These are phyloP conservation scores for Potamarius usumacintae DNA, from an alignment of 2,113 vertebrate species.

Conservation along the genomic window DNA sequence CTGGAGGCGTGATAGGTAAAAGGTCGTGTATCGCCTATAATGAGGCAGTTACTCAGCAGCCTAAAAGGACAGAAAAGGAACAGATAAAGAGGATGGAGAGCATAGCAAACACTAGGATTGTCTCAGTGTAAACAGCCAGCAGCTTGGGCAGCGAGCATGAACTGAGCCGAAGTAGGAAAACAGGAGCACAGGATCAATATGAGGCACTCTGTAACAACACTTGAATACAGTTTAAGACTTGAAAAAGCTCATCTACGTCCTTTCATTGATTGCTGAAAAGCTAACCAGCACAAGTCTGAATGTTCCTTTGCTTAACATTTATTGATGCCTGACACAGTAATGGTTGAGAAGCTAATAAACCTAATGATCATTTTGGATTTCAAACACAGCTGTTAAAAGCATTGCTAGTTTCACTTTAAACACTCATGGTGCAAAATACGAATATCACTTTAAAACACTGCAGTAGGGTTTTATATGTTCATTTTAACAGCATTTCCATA, in stretches of 20 bases:
- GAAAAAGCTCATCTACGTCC: conserved; percentile 31
- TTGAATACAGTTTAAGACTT: conserved; percentile 33
- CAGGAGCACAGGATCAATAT: conserved; percentile 51
- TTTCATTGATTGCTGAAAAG: conserved; percentile 37
- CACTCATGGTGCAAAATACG: not conserved
- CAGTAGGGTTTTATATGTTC: not conserved
- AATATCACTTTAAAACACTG: not conserved
- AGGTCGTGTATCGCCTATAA: conserved; percentile 6
- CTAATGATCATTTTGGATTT: conserved; percentile 8
- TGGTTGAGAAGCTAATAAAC: conserved; percentile 8
- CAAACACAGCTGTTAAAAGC: conserved; percentile 13
- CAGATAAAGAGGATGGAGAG: conserved; percentile 39
- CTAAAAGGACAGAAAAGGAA: conserved; percentile 25
- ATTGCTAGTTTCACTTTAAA: not conserved
- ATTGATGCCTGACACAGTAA: conserved; percentile 6
- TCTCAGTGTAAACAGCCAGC: conserved; percentile 39
- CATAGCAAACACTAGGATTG: conserved; percentile 42
- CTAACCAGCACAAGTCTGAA: conserved; percentile 17
- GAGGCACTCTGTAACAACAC: conserved; percentile 31
- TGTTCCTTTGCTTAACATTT: conserved; percentile 5
- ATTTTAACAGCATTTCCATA: not conserved
- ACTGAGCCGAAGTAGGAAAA: conserved; percentile 34
- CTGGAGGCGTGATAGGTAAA: not conserved
- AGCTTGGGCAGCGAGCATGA: conserved; percentile 28
- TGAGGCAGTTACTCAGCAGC: conserved; percentile 24